Percentiles rank a stretch among this genome's conserved stretches.
These are phyloP conservation scores for Buteo buteo DNA, from an alignment of 2,113 vertebrate genomes.

Conservation along the genomic window DNA sequence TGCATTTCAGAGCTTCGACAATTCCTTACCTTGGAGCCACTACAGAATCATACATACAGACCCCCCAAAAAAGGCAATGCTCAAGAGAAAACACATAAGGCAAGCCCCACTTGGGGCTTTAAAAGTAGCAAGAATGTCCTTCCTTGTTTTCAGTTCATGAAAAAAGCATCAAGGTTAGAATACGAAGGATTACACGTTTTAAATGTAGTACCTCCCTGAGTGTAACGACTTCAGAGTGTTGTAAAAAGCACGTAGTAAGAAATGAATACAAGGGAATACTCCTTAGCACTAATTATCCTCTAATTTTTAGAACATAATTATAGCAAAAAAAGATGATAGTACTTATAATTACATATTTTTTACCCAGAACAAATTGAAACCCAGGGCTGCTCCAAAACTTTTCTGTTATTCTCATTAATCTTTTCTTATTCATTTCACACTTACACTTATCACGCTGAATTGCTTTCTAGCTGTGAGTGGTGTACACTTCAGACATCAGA, in stretches of 20 bases:
- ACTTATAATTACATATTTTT: not conserved
- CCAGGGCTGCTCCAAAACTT: not conserved
- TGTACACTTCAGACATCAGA: not conserved
- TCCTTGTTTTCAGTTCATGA: not conserved
- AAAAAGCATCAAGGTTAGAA: not conserved
- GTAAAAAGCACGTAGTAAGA: not conserved
- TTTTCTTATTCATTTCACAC: conserved; percentile 15
- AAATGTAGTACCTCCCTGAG: not conserved
- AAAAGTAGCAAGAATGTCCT: not conserved
- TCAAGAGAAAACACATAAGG: not conserved
- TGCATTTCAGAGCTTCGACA: not conserved
- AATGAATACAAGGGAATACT: not conserved
- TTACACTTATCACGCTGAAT: not conserved
- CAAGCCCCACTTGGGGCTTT: not conserved
- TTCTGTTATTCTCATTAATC: not conserved
- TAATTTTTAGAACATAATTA: not conserved
- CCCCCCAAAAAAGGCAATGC: not conserved
- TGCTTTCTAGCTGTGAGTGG: not conserved
- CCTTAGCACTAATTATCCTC: not conserved
- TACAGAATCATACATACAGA: not conserved
- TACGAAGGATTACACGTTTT: not conserved
- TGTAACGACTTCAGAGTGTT: not conserved
- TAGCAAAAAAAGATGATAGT: not conserved
- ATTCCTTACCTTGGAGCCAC: not conserved
- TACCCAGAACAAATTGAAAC: not conserved